Evolutionary conservation across 2,113 vertebrate genomes (phyloP), one percentile per base, ranked within the genome.

Genomic region (Pteropus alecto): DNA sequence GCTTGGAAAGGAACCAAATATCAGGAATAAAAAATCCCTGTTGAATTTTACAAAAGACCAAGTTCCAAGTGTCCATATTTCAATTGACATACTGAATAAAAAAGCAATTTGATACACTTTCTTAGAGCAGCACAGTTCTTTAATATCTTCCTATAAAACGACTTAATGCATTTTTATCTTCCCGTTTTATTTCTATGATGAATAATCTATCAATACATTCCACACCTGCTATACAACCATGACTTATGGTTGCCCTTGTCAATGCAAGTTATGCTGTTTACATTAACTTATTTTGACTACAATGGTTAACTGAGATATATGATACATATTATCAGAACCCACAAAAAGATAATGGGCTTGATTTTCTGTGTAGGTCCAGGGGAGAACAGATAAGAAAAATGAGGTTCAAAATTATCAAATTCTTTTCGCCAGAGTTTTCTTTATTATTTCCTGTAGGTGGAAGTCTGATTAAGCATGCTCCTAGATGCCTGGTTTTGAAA

Each of bases 71-170:
- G 10, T 46, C 83, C 90, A 89, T 86, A 41, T 95, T 97, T 97
- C 74, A 92, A 2, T 9, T 91, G 93, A 63, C 93, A 92, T 78
- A 92, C 30, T 95, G 65, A 96, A 96, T 93, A n/a, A 79, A 97
- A 97, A 94, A 96, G 71, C 88, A 95, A 65, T 97, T 95, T 92
- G 56, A 91, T 95, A 43, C 63, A 82, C 81, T 97, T 92, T 95
- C 41, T 88, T 89, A 92, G 13, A 92, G 41, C 35, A 79, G 56
- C 51, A 65, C 9, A 68, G 76, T 71, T 76, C 68, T 88, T 96
- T 63, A 93, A 91, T 87, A 95, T 54, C n/a, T 70, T 95, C 77
- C 61, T 96, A 88, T 85, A 78, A 96, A 96, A 87, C 65, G 4
- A 22, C 65, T 91, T 96, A 94, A 92, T 96, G 51, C 24, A 94